Evolutionary conservation across 2,113 vertebrate genomes (phyloP).

Genomic region (Muntiacus reevesi): DNA sequence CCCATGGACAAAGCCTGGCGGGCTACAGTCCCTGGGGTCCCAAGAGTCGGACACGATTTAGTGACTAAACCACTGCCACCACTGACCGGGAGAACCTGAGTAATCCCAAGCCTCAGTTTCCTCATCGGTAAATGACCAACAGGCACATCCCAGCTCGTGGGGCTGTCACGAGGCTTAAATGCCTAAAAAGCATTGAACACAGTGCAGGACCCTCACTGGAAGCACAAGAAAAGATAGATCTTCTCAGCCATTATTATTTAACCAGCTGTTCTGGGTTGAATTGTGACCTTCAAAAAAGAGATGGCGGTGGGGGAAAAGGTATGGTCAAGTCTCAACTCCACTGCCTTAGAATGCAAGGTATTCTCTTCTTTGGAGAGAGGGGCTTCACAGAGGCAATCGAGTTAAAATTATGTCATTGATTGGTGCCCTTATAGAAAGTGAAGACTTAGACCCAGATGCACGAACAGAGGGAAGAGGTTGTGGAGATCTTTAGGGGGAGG

Average conservation of each 20-base stretch:
- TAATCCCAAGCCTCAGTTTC: neutral
- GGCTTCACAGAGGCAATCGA: neutral
- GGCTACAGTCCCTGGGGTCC: neutral
- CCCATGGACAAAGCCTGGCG: neutral
- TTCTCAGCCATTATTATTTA: neutral
- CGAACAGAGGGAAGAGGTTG: accelerated
- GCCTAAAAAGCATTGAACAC: neutral
- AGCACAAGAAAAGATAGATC: neutral
- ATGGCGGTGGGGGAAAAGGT: accelerated
- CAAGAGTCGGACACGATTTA: neutral
- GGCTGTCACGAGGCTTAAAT: neutral
- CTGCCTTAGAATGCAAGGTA: neutral
- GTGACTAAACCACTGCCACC: neutral
- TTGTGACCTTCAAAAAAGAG: neutral
- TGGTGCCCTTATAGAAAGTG: neutral
- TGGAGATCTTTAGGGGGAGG: neutral
- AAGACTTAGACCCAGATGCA: too few species aligned
- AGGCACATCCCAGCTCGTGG: neutral
- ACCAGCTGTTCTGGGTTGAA: neutral
- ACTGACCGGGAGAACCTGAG: neutral
- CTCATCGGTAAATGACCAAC: neutral
- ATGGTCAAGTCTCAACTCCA: accelerated
- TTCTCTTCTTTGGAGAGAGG: neutral
- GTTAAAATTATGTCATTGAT: neutral
- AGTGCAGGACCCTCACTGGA: accelerated